Evolutionary conservation across 2,113 vertebrate genomes (phyloP).

Genomic region (Pao palembangensis): DNA sequence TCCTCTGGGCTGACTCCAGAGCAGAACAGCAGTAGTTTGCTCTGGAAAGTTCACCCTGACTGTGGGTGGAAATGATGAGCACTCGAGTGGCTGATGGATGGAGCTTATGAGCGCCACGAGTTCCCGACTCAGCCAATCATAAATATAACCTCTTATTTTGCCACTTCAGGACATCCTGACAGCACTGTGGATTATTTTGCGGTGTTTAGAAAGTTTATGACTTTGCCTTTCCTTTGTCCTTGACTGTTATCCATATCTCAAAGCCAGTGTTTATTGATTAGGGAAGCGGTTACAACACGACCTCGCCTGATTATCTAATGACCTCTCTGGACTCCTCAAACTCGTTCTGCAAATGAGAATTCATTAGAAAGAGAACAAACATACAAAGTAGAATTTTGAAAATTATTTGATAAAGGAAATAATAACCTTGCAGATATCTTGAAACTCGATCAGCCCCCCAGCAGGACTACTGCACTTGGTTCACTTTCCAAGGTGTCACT

Average conservation of each 20-base stretch:
- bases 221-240: neutral
- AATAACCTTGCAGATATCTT: neutral
- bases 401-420: conserved; percentile 12
- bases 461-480: conserved; percentile 31
- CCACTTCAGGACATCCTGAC: conserved; percentile 26
- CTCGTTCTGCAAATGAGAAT: neutral
- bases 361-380: neutral
- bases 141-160: conserved; percentile 34
- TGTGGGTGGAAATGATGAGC: conserved; percentile 34
- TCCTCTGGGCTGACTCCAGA: conserved; percentile 5
- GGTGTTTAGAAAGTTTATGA: conserved; percentile 9
- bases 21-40: conserved; percentile 11
- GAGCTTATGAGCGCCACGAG: conserved; percentile 13
- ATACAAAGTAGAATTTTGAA: neutral
- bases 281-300: neutral
- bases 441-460: conserved; percentile 23
- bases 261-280: neutral
- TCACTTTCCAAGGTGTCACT: conserved; percentile 65
- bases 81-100: conserved; percentile 45
- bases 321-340: neutral
- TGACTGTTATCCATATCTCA: neutral
- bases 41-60: conserved; percentile 42
- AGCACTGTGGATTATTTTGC: conserved; percentile 17
- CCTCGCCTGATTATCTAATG: conserved; percentile 16
- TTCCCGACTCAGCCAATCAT: conserved; percentile 29